These are phyloP conservation scores for Agriopis leucophaearia DNA, from an alignment of 2,888 invertebrate species.

Conservation along the genomic window DNA sequence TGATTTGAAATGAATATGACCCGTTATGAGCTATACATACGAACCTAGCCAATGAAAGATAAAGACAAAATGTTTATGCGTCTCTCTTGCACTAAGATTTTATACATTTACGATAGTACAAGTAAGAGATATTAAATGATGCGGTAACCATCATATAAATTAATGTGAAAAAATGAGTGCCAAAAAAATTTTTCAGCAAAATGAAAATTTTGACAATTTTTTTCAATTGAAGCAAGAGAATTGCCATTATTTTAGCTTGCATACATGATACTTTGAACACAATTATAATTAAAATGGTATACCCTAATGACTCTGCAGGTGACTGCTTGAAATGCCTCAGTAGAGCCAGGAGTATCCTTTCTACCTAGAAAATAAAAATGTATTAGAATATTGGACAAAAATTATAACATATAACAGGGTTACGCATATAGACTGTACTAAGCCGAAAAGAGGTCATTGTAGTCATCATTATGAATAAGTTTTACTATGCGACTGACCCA, in stretches of 20 bases:
- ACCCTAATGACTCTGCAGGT: conserved; percentile 39
- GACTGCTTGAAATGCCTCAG: conserved; percentile 26
- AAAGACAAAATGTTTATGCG: not conserved
- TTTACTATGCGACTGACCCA: too few relatives aligned
- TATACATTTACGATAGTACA: not conserved
- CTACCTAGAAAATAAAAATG: conserved; percentile 41
- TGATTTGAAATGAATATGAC: conserved; percentile 21
- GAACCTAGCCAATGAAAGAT: conserved; percentile 2
- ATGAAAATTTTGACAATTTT: too few relatives aligned
- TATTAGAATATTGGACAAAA: conserved; percentile 16
- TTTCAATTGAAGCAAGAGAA: too few relatives aligned
- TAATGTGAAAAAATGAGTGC: too few relatives aligned
- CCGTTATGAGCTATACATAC: conserved; percentile 16
- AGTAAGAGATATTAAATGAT: too few relatives aligned
- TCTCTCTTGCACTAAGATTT: not conserved
- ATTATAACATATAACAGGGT: not conserved
- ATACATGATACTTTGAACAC: conserved; percentile 35
- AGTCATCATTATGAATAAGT: too few relatives aligned
- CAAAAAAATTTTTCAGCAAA: too few relatives aligned
- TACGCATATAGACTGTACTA: too few relatives aligned
- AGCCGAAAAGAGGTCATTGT: too few relatives aligned
- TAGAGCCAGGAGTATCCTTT: conserved; percentile 18
- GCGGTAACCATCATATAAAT: too few relatives aligned
- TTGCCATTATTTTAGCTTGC: not conserved
- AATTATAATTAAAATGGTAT: conserved; percentile 29